Evolutionary conservation across 2,113 vertebrate genomes (phyloP).

Genomic region (Sinocyclocheilus maitianheensis): DNA sequence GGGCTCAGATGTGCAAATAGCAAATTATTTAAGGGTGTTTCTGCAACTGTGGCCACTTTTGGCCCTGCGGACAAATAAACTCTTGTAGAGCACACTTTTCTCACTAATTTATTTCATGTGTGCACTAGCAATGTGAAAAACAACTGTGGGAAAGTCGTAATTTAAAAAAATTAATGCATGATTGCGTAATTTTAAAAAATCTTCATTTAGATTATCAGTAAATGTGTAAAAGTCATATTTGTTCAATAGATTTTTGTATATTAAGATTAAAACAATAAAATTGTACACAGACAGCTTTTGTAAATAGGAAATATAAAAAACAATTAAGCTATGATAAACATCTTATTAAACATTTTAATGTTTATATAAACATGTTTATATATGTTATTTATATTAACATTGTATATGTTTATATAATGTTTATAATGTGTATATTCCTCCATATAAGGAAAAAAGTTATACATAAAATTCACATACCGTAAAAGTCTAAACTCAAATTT

Average conservation of each 20-base stretch:
- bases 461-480: neutral
- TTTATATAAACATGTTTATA: too few species aligned
- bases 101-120: neutral
- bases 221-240: neutral
- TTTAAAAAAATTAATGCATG: too few species aligned
- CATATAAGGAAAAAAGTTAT: too few species aligned
- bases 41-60: neutral
- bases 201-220: neutral
- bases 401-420: neutral
- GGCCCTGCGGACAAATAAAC: neutral
- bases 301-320: too few species aligned
- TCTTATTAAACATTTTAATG: too few species aligned
- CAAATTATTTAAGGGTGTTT: too few species aligned
- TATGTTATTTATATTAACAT: too few species aligned
- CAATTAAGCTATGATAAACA: too few species aligned
- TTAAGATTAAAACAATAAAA: neutral
- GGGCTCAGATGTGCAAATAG: neutral
- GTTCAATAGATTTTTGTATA: too few species aligned
- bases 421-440: neutral
- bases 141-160: neutral
- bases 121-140: neutral
- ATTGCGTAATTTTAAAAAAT: too few species aligned
- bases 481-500: neutral
- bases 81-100: neutral
- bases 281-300: neutral